A percentile compares a stretch with the other conserved stretches of the same genome.
phyloP scores from a whole-genome alignment of 92 coral and sea anemone genomes.

The Epizoanthus illoricatus region DNA sequence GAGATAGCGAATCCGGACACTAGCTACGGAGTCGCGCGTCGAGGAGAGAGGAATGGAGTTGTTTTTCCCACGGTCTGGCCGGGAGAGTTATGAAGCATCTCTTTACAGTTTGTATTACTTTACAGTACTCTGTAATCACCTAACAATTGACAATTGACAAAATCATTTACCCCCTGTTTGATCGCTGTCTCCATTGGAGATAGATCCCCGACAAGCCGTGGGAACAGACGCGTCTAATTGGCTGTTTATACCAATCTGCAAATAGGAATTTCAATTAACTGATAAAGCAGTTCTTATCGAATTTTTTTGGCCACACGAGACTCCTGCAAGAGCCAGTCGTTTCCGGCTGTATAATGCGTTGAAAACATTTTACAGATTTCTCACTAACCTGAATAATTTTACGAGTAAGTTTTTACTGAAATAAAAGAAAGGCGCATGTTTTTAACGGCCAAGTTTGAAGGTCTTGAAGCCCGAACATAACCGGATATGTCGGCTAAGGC shows the following conservation, averaged over 20 bases:
- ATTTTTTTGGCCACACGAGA: constrained; percentile 31
- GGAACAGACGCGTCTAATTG: constrained; percentile 74
- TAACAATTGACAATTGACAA: constrained; percentile 44
- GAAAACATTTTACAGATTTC: not conserved
- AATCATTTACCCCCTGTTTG: constrained; percentile 55
- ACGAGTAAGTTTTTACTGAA: not conserved
- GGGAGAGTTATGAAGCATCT: constrained; percentile 1
- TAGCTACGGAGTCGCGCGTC: constrained; percentile 1
- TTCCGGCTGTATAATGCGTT: constrained; percentile 27
- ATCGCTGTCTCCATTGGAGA: constrained; percentile 63
- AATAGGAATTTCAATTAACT: constrained; percentile 43
- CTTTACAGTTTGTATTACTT: constrained; percentile 25
- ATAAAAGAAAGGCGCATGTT: not conserved
- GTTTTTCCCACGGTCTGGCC: constrained; percentile 41
- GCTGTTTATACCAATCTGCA: constrained; percentile 47
- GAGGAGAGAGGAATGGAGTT: not conserved
- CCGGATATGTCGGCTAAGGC: constrained; percentile 16
- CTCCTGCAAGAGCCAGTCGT: constrained; percentile 11
- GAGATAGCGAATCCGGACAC: not conserved
- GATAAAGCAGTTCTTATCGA: constrained; percentile 40
- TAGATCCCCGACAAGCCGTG: constrained; percentile 78
- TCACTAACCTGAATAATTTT: not conserved
- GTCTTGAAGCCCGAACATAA: not conserved
- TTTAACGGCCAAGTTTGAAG: not conserved
- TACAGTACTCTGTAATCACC: constrained; percentile 39